phyloP scores from a whole-genome alignment of 2,888 invertebrate species.

The Chymomyza amoena region DNA sequence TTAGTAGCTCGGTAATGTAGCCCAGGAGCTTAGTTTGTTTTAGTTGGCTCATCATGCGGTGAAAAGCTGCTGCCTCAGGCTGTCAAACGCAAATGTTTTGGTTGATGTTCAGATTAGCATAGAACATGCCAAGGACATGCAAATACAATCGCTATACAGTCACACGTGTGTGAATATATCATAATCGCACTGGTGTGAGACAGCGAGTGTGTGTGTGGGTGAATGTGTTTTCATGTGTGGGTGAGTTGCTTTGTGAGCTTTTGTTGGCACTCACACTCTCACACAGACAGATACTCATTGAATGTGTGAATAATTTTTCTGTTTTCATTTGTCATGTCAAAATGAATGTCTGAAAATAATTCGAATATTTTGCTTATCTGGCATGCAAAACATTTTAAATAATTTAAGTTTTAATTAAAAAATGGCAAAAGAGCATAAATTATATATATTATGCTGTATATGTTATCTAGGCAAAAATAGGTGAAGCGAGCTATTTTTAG shows the following conservation, averaged over 20 bases:
- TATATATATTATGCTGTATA: not conserved
- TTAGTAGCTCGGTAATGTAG: not conserved
- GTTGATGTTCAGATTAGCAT: slow-evolving; percentile 55
- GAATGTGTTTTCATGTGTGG: not conserved
- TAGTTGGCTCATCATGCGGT: slow-evolving; percentile 44
- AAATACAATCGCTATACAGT: slow-evolving; percentile 1
- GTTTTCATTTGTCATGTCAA: slow-evolving; percentile 1
- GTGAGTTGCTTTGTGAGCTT: slow-evolving; percentile 13
- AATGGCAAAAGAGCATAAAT: not conserved
- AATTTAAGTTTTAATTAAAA: slow-evolving; percentile 2
- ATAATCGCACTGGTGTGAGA: not conserved
- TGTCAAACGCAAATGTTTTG: slow-evolving; percentile 59
- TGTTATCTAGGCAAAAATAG: too few relatives aligned
- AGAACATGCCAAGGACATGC: slow-evolving; percentile 55
- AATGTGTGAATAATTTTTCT: not conserved
- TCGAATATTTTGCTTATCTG: not conserved
- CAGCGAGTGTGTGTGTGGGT: slow-evolving; percentile 6
- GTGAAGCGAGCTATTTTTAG: too few relatives aligned
- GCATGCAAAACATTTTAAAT: not conserved
- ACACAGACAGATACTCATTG: not conserved
- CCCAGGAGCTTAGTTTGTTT: slow-evolving; percentile 1
- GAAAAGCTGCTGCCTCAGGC: slow-evolving; percentile 42
- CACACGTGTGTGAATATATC: slow-evolving; percentile 27
- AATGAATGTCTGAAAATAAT: not conserved
- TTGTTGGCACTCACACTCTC: slow-evolving; percentile 8